phyloP scores from a whole-genome alignment of 2,888 invertebrate genomes.

The Macrosiphum euphorbiae region DNA sequence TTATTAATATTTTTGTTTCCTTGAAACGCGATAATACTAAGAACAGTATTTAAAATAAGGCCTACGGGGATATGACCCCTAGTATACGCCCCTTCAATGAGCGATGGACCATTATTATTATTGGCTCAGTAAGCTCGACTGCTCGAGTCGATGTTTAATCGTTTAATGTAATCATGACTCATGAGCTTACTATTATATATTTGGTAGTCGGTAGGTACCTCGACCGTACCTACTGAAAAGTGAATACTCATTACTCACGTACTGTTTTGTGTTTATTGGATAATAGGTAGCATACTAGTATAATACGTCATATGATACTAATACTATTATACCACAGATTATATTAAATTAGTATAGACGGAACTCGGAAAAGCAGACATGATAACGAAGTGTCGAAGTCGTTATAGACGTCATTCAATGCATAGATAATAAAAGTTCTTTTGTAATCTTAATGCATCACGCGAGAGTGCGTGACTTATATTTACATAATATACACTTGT shows the following conservation, averaged over 20 bases:
- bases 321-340: no score
- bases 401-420: not conserved
- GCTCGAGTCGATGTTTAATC: no score
- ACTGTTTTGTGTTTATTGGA: not conserved
- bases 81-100: no score
- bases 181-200: not conserved
- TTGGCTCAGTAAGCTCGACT: not conserved
- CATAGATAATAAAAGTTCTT: not conserved
- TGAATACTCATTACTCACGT: not conserved
- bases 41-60: no score
- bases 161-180: no score
- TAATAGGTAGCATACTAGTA: no score
- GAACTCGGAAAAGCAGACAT: not conserved
- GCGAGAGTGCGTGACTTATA: not conserved
- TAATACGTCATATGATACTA: not conserved
- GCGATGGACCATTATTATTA: not conserved
- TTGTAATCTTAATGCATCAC: not conserved
- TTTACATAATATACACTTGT: not conserved
- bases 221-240: not conserved
- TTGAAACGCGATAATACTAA: no score
- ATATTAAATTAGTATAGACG: not conserved
- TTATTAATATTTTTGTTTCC: no score
- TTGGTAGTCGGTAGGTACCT: not conserved
- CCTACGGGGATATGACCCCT: no score
- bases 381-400: not conserved